A percentile compares a stretch with the other conserved stretches of the same genome.
Conservation (phyloP, 2,113 vertebrate genomes). For the Laticauda laticaudata region DNA sequence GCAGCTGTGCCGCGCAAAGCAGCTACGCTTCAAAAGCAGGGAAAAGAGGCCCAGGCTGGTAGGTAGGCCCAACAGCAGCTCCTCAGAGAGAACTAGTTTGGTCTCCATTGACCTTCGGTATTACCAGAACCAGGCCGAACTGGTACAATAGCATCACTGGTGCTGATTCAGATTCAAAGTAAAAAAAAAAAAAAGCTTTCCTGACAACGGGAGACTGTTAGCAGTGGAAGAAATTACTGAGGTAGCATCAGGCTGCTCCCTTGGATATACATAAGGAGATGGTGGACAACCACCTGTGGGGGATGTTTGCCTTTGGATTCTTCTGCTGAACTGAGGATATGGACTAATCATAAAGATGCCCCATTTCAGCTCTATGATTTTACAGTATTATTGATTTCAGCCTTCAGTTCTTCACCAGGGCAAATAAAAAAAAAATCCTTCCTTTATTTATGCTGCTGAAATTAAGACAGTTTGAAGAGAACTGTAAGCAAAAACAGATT, state of each 20-base stretch:
- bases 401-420: background rate
- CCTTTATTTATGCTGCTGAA: background rate
- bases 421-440: background rate
- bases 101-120: too few relatives aligned
- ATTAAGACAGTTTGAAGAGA: background rate
- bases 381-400: background rate
- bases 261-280: background rate
- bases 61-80: too few relatives aligned
- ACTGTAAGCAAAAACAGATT: background rate
- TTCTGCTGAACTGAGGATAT: background rate
- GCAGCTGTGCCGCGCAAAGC: too few relatives aligned
- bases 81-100: too few relatives aligned
- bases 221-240: background rate
- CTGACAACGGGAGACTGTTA: background rate
- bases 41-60: too few relatives aligned
- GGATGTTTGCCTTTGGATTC: background rate
- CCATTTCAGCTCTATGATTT: background rate
- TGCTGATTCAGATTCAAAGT: background rate
- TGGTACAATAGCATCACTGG: background rate
- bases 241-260: background rate
- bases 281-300: background rate
- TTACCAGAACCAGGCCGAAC: too few relatives aligned
- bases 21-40: too few relatives aligned
- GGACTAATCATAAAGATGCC: background rate
- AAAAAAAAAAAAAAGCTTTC: background rate